phyloP scores from a whole-genome alignment of 2,113 vertebrate species.

The Gymnobelideus leadbeateri region DNA sequence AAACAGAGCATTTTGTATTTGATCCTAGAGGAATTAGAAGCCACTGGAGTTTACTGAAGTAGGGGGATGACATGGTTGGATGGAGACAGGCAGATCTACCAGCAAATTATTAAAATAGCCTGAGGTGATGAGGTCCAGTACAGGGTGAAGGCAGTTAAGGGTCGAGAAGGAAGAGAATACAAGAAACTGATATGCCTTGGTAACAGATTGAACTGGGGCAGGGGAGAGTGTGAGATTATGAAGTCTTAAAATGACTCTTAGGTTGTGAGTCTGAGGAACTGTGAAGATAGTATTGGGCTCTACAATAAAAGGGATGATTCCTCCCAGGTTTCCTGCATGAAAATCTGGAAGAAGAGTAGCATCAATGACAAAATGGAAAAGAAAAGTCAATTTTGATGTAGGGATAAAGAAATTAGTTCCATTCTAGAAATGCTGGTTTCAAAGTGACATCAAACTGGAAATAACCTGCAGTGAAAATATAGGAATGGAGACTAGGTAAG shows the following conservation, averaged over 20 bases:
- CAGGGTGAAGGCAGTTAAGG: not conserved
- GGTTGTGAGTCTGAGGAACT: not conserved
- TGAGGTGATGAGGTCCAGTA: not conserved
- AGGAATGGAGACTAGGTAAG: not conserved
- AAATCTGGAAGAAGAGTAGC: constrained; percentile 56
- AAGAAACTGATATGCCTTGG: not conserved
- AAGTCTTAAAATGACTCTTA: not conserved
- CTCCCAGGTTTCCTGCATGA: constrained; percentile 54
- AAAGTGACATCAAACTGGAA: constrained; percentile 19
- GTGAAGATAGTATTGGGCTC: not conserved
- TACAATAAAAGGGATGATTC: constrained; percentile 13
- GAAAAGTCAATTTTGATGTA: constrained; percentile 12
- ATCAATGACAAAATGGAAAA: constrained; percentile 40
- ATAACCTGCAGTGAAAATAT: constrained; percentile 8
- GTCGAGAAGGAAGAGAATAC: not conserved
- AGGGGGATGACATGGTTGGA: not conserved
- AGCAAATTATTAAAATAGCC: not conserved
- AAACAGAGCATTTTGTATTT: not conserved
- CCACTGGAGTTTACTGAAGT: not conserved
- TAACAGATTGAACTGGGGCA: not conserved
- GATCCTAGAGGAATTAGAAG: not conserved
- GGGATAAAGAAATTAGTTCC: not conserved
- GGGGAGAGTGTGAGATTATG: no score
- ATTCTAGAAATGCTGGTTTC: constrained; percentile 48
- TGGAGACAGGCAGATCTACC: no score